Evolutionary conservation across 2,888 invertebrate species (phyloP).

Genomic region (Calephelis perditalis): DNA sequence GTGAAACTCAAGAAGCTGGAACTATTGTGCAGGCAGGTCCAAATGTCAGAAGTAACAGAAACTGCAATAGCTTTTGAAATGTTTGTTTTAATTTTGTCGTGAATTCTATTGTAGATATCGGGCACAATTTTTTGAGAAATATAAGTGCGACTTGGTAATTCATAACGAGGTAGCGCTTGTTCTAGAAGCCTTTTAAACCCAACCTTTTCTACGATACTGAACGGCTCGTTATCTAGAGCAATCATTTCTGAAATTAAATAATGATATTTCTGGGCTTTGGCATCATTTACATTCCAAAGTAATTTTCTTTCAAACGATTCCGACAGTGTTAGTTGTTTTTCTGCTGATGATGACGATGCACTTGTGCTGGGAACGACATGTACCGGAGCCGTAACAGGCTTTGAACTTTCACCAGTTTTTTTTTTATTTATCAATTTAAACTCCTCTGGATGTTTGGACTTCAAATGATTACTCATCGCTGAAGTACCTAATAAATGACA

Average conservation of each 20-base stretch:
- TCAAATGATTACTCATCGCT: conserved; percentile 23
- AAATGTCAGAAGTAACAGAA: conserved; percentile 32
- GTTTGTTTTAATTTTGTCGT: conserved; percentile 23
- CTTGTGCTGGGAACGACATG: background rate
- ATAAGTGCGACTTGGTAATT: conserved; percentile 28
- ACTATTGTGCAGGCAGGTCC: conserved; percentile 31
- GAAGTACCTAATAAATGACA: conserved; percentile 19
- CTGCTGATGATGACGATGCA: conserved; percentile 21
- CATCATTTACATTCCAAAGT: conserved; percentile 25
- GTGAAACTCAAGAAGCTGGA: conserved; percentile 27
- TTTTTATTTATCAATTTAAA: conserved; percentile 5
- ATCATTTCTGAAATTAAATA: conserved; percentile 24
- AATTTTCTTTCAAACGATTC: conserved; percentile 24
- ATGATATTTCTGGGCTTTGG: conserved; percentile 26
- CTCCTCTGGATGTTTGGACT: conserved; percentile 22
- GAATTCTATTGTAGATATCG: conserved; percentile 28
- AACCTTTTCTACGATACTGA: conserved; percentile 34
- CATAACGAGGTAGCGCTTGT: conserved; percentile 30
- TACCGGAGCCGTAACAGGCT: background rate
- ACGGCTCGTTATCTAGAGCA: conserved; percentile 29
- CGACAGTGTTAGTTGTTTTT: conserved; percentile 20
- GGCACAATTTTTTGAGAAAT: conserved; percentile 30
- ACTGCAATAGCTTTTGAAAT: conserved; percentile 28
- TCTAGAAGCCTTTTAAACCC: conserved; percentile 36
- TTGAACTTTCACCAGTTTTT: background rate